Percentiles rank a stretch among this genome's conserved stretches.
These are phyloP conservation scores for Trachymyrmex cornetzi DNA, from an alignment of 1,140 invertebrate species.

Conservation along the genomic window DNA sequence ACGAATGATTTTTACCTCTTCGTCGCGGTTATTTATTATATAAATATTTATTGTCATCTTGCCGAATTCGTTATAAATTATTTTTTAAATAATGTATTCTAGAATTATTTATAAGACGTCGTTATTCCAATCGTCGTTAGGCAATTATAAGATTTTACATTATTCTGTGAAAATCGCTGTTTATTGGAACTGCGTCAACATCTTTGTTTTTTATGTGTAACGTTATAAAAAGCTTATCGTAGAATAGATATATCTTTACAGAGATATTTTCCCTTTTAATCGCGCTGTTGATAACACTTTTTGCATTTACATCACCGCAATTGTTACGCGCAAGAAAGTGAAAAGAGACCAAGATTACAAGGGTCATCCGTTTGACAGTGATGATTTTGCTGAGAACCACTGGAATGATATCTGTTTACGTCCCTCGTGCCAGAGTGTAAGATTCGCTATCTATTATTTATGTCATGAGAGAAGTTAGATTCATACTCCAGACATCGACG, in stretches of 20 bases:
- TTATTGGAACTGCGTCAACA: not conserved
- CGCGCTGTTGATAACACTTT: conserved; percentile 7
- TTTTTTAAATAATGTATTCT: not conserved
- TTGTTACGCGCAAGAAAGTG: not conserved
- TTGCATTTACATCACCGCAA: conserved; percentile 20
- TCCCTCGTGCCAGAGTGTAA: not conserved
- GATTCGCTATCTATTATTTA: conserved; percentile 51
- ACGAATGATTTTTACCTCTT: not conserved
- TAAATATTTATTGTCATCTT: not conserved
- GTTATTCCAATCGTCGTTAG: too few species aligned
- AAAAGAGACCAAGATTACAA: conserved; percentile 8
- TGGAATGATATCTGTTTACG: conserved; percentile 31
- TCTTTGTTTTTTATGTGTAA: conserved; percentile 30
- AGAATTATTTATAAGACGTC: not conserved
- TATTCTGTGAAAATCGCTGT: not conserved
- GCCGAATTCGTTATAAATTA: not conserved
- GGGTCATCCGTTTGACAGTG: too few species aligned
- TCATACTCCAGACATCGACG: conserved; percentile 14
- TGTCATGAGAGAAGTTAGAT: conserved; percentile 36
- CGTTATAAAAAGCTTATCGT: conserved; percentile 48
- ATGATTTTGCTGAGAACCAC: conserved; percentile 9
- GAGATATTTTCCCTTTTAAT: conserved; percentile 19
- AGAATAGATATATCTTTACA: not conserved
- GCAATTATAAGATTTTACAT: not conserved
- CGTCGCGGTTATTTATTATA: too few species aligned